Evolutionary conservation across 2,113 vertebrate species (phyloP).

Genomic region (Arvicanthis niloticus): DNA sequence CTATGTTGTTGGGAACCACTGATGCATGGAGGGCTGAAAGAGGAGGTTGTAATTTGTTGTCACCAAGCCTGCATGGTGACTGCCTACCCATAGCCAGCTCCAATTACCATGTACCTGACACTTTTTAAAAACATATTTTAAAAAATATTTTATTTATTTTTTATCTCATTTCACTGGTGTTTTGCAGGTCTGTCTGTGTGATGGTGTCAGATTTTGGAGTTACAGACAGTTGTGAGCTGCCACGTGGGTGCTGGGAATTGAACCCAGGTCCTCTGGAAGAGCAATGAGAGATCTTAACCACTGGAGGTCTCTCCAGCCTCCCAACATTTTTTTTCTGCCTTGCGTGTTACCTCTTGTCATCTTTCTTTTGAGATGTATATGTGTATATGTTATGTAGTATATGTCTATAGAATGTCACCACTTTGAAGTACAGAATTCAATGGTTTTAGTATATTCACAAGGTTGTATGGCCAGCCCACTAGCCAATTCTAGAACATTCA

Average conservation of each 20-base stretch:
- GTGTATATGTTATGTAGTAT: not conserved
- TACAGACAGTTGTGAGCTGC: too few relatives aligned
- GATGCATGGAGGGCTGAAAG: not conserved
- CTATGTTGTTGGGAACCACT: not conserved
- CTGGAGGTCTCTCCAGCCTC: too few relatives aligned
- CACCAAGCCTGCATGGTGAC: not conserved
- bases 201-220: too few relatives aligned
- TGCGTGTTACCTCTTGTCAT: too few relatives aligned
- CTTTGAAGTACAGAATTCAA: not conserved
- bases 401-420: not conserved
- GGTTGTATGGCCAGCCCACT: not conserved
- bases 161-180: too few relatives aligned
- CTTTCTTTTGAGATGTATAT: not conserved
- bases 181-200: too few relatives aligned
- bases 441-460: not conserved
- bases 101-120: too few relatives aligned
- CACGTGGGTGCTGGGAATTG: too few relatives aligned
- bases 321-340: not conserved
- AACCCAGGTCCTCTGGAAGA: too few relatives aligned
- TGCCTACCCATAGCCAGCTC: fast-evolving
- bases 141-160: too few relatives aligned
- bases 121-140: too few relatives aligned
- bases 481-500: not conserved
- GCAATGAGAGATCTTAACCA: too few relatives aligned
- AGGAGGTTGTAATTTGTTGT: not conserved